Conservation (phyloP, 2,888 invertebrate species). For the Dolomedes plantarius region DNA sequence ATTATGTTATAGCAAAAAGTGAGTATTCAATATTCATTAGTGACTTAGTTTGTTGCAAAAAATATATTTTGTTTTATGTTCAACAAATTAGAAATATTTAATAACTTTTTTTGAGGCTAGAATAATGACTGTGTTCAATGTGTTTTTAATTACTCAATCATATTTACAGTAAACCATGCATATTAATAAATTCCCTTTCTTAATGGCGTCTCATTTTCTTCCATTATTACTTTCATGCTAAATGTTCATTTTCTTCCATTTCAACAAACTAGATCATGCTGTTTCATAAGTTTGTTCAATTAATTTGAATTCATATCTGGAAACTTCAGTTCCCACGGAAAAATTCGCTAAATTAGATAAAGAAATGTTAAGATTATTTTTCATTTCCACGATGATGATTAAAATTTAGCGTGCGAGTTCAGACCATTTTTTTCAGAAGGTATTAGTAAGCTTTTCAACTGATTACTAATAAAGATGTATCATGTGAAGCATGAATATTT, state of each 20-base stretch:
- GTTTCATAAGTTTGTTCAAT: not conserved
- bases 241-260: not conserved
- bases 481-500: too few relatives aligned
- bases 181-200: slow-evolving; percentile 41
- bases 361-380: not conserved
- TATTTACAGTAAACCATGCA: slow-evolving; percentile 39
- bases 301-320: not conserved
- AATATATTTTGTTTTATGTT: slow-evolving; percentile 20
- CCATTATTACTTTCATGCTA: not conserved
- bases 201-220: slow-evolving; percentile 11
- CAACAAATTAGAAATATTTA: slow-evolving; percentile 39
- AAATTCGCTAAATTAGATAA: not conserved
- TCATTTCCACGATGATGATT: not conserved
- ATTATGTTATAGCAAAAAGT: slow-evolving; percentile 31
- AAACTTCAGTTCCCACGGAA: not conserved
- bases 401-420: not conserved
- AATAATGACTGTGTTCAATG: slow-evolving; percentile 41
- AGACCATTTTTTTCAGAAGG: too few relatives aligned
- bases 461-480: too few relatives aligned
- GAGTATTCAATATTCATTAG: slow-evolving; percentile 43
- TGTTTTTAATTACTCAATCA: slow-evolving; percentile 56
- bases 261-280: not conserved
- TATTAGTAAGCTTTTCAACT: too few relatives aligned
- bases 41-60: slow-evolving; percentile 18
- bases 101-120: slow-evolving; percentile 34